Evolutionary conservation across 2,888 invertebrate genomes (phyloP), one percentile per base, ranked within the genome.

Genomic region (Ophion obscuratus): DNA sequence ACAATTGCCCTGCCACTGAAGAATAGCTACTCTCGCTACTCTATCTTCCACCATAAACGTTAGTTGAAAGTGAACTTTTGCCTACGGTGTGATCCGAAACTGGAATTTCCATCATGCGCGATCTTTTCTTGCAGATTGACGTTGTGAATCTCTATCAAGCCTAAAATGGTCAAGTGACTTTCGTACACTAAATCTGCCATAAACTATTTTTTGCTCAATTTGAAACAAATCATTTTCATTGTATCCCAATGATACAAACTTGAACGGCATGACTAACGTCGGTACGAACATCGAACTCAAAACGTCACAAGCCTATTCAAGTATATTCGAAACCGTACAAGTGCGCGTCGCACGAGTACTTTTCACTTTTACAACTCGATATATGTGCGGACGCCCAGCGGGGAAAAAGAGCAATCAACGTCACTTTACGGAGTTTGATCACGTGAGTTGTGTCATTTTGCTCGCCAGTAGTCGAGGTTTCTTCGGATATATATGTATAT

Each of bases 401-500:
- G 27, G 31, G 9, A 64, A 77, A 74, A 62, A 53, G 74, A 71
- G 76, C 10, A 14, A 27, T n/a, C 53, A 53, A 53, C 53, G 53
- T 53, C 53, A 53, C 53, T 53, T 14, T 53, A 14, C 14, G 53
- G 14, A 53, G 14, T 53, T 53, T 14, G 17, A 53, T 53, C 53
- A 53, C 5, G 14, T 5, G 53, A 53, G 17, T 53, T 53, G 53
- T 53, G 4, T 53, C 53, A 17, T 53, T 53, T 53, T 17, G 14
- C 53, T 14, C 17, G 17, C 17, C 17, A 53, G 17, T 17, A 17
- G 53, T 53, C 17, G 53, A 53, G 17, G 14, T 53, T 17, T 14
- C 14, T 17, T 53, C 4, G 17, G 17, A 53, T 14, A 53, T 40
- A 53, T 53, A 17, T 53, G 17, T 14, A 53, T 17, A 17, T 53